These are phyloP conservation scores for Temnothorax curvispinosus DNA, from an alignment of 1,140 invertebrate genomes.

Conservation along the genomic window DNA sequence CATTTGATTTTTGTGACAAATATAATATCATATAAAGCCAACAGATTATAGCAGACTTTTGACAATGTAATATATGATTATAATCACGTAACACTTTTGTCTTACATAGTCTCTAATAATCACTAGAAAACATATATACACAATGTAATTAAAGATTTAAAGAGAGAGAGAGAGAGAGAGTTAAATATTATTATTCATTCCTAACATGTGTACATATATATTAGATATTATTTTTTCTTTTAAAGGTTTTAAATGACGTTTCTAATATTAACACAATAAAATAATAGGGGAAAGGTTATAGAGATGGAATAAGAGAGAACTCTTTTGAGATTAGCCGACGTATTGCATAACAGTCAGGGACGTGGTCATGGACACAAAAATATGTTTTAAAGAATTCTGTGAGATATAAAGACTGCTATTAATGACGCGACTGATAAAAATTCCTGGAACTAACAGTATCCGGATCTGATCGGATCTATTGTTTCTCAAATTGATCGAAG, in stretches of 20 bases:
- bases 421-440: conserved; percentile 20
- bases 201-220: neutral
- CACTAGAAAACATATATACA: neutral
- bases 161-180: neutral
- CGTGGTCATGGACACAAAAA: conserved; percentile 2
- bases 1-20: neutral
- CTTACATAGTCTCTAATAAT: neutral
- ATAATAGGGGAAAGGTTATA: neutral
- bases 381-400: conserved; percentile 2
- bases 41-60: neutral
- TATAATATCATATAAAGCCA: neutral
- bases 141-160: neutral
- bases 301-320: neutral
- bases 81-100: neutral
- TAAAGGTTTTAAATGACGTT: neutral
- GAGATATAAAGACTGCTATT: neutral
- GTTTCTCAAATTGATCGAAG: neutral
- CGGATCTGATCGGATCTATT: neutral
- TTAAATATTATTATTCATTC: neutral
- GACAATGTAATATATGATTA: neutral
- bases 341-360: neutral
- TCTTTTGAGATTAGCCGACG: neutral
- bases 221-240: neutral
- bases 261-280: neutral
- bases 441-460: neutral